These are phyloP conservation scores for Mesoligia furuncula DNA, from an alignment of 2,888 invertebrate genomes.

Conservation along the genomic window DNA sequence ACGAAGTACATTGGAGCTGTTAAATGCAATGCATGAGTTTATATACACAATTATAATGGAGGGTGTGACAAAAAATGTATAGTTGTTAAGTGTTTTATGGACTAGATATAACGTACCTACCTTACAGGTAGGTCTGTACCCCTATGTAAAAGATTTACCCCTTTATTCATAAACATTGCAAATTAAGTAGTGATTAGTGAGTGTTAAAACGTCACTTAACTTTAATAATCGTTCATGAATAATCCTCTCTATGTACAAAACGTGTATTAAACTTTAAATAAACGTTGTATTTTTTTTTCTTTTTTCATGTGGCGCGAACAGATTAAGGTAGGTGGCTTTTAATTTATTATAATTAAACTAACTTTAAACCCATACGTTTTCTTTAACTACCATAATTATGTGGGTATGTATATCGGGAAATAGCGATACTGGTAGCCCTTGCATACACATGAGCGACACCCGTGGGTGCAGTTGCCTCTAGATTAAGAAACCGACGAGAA, in stretches of 20 bases:
- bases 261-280: not conserved
- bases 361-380: not conserved
- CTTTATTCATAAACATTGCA: too few relatives aligned
- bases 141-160: not conserved
- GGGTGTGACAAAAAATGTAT: constrained; percentile 23
- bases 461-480: too few relatives aligned
- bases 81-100: constrained; percentile 44
- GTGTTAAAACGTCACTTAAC: too few relatives aligned
- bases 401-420: not conserved
- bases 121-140: not conserved
- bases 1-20: constrained; percentile 49
- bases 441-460: too few relatives aligned
- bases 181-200: too few relatives aligned
- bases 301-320: constrained; percentile 51
- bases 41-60: constrained; percentile 34
- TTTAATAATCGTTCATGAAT: too few relatives aligned
- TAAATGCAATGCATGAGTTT: constrained; percentile 48
- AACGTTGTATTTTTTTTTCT: constrained; percentile 18
- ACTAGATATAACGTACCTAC: not conserved
- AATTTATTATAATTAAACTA: not conserved
- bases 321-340: constrained; percentile 48
- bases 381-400: not conserved
- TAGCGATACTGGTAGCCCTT: too few relatives aligned
- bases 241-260: not conserved
- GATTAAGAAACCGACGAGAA: not conserved